Evolutionary conservation across 2,113 vertebrate species (phyloP).

Genomic region (Hypanus sabinus): DNA sequence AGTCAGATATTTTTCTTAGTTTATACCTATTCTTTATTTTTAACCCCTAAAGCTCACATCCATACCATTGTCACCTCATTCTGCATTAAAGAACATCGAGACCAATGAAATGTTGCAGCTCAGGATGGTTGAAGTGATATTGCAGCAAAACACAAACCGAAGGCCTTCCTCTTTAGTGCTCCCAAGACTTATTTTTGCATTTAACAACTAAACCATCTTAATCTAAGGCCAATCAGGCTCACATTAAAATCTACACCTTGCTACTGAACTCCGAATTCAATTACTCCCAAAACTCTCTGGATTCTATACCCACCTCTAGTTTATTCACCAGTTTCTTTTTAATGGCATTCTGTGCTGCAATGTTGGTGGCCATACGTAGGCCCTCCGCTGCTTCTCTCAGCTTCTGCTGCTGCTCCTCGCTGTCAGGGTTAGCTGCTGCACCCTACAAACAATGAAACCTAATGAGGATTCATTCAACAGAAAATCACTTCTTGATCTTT

Average conservation of each 20-base stretch:
- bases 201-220: background rate
- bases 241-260: background rate
- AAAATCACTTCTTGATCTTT: background rate
- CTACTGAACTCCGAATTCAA: background rate
- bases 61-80: background rate
- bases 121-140: background rate
- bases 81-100: background rate
- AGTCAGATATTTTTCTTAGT: too few species aligned
- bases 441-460: constrained; percentile 57
- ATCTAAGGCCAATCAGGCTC: background rate
- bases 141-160: background rate
- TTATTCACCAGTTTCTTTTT: constrained; percentile 94
- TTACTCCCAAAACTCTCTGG: background rate
- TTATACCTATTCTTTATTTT: too few species aligned
- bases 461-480: background rate
- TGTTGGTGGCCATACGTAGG: constrained; percentile 88
- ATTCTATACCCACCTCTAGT: constrained; percentile 67
- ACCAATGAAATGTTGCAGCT: background rate
- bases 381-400: constrained; percentile 88
- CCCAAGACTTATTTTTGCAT: background rate
- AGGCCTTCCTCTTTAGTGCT: background rate
- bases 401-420: constrained; percentile 92
- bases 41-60: too few species aligned
- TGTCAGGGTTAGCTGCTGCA: constrained; percentile 93
- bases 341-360: constrained; percentile 89